phyloP scores from a whole-genome alignment of 1,140 invertebrate genomes.

The Diorhabda carinulata region DNA sequence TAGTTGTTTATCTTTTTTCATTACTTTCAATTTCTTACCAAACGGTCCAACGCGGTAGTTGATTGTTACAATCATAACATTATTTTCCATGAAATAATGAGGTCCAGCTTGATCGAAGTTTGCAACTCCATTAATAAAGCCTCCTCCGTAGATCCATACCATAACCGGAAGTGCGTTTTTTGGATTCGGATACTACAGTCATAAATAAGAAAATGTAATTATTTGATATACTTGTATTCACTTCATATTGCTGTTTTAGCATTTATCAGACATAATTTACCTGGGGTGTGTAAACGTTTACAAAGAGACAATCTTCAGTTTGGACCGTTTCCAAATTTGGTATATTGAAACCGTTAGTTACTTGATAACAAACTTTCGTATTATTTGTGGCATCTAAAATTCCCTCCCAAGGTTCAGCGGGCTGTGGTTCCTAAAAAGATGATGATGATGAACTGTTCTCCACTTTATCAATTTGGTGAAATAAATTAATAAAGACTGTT shows the following conservation, averaged over 20 bases:
- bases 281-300: slow-evolving; percentile 27
- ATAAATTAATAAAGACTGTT: no score
- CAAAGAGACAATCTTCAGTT: slow-evolving; percentile 28
- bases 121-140: slow-evolving; percentile 15
- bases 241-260: no score
- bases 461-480: no score
- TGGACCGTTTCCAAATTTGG: slow-evolving; percentile 9
- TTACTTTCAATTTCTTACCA: slow-evolving; percentile 18
- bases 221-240: background rate
- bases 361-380: slow-evolving; percentile 28
- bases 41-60: slow-evolving; percentile 27
- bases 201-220: background rate
- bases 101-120: slow-evolving; percentile 7
- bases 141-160: slow-evolving; percentile 26
- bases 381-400: slow-evolving; percentile 29
- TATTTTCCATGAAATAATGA: slow-evolving; percentile 24
- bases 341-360: background rate
- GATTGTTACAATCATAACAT: slow-evolving; percentile 21
- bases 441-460: background rate
- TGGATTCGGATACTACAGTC: slow-evolving; percentile 15
- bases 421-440: slow-evolving; percentile 23
- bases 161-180: slow-evolving; percentile 22
- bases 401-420: slow-evolving; percentile 27
- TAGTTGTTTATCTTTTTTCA: background rate
- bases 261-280: slow-evolving; percentile 15